phyloP scores from a whole-genome alignment of 2,113 vertebrate species.

The Menidia beryllina region DNA sequence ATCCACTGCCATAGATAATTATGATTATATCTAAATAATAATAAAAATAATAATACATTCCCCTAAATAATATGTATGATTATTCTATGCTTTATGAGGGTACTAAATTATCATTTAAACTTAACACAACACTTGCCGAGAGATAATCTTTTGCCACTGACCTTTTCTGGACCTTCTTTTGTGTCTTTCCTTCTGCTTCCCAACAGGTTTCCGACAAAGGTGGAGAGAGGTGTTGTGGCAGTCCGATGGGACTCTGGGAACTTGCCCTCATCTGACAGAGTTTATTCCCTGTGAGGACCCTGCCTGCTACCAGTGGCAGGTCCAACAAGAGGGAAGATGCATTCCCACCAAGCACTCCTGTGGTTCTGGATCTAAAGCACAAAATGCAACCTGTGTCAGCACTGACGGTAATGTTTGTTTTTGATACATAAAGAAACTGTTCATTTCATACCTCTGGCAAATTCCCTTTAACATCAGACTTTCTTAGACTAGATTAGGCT shows the following conservation, averaged over 20 bases:
- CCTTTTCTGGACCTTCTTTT: background rate
- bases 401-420: conserved; percentile 79
- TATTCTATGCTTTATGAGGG: background rate
- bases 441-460: conserved; percentile 14
- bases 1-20: background rate
- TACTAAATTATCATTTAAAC: background rate
- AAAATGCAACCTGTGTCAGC: conserved; percentile 83
- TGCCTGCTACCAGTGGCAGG: conserved; percentile 85
- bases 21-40: too few relatives aligned
- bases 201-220: conserved; percentile 88
- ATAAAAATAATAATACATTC: background rate
- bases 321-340: conserved; percentile 81
- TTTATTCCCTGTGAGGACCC: conserved; percentile 91
- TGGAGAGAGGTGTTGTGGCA: conserved; percentile 85
- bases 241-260: conserved; percentile 62
- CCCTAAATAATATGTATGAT: background rate
- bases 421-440: background rate
- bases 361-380: conserved; percentile 84
- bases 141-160: background rate
- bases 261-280: conserved; percentile 89
- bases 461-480: too few relatives aligned
- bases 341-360: conserved; percentile 82
- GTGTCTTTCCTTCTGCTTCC: background rate
- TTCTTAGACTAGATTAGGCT: too few relatives aligned
- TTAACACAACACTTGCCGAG: background rate